phyloP scores from a whole-genome alignment of 35 echinoderm and acorn worm genomes.

The Anneissia japonica region DNA sequence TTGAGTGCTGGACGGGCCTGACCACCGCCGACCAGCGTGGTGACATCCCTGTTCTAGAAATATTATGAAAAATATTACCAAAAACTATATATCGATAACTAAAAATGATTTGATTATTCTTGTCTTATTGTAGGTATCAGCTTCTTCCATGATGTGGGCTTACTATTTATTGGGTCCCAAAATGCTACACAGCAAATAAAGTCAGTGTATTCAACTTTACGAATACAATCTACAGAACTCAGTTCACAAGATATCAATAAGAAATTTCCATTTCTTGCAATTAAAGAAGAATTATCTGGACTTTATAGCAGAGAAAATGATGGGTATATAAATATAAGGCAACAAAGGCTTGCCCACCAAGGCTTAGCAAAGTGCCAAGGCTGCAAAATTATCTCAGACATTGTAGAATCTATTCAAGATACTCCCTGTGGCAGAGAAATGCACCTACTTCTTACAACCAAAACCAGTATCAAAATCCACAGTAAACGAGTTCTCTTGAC shows the following conservation, averaged over 20 bases:
- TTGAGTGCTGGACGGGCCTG: too few species aligned
- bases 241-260: neutral
- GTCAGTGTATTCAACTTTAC: neutral
- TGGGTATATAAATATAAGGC: neutral
- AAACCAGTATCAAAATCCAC: slow-evolving; percentile 9
- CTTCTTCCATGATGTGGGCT: neutral
- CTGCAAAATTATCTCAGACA: neutral
- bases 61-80: too few species aligned
- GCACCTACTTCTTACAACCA: neutral
- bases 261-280: neutral
- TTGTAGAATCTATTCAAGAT: neutral
- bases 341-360: neutral
- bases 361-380: neutral
- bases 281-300: neutral
- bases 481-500: slow-evolving; percentile 54
- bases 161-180: neutral
- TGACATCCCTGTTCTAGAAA: too few species aligned
- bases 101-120: too few species aligned
- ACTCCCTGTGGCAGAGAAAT: neutral
- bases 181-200: neutral
- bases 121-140: neutral
- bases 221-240: neutral
- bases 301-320: neutral
- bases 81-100: too few species aligned
- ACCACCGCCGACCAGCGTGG: too few species aligned